phyloP scores from a whole-genome alignment of 2,113 vertebrate species.

The Lasiurus cinereus region DNA sequence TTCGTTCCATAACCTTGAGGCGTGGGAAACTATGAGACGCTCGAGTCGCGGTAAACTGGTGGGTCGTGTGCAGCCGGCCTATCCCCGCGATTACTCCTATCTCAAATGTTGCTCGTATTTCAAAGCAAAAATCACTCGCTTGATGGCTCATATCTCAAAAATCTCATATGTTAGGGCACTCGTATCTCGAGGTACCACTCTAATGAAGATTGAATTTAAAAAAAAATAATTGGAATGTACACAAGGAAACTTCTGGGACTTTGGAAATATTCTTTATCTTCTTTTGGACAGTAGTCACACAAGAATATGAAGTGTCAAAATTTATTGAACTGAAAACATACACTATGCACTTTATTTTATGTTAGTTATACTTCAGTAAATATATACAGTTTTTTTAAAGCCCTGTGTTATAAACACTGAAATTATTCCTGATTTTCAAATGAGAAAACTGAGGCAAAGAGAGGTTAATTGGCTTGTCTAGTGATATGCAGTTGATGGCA shows the following conservation, averaged over 20 bases:
- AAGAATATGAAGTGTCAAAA: background rate
- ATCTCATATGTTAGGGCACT: no score
- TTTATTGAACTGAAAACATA: background rate
- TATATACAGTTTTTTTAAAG: background rate
- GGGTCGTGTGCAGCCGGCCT: no score
- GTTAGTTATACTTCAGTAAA: background rate
- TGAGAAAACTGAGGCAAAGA: background rate
- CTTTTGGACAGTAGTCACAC: background rate
- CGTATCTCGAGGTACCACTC: no score
- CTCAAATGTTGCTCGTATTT: no score
- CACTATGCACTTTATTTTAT: background rate
- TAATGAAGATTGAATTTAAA: no score
- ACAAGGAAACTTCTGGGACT: background rate
- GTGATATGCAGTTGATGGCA: background rate
- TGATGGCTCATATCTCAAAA: no score
- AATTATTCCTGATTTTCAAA: background rate
- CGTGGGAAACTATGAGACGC: no score
- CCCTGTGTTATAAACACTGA: background rate
- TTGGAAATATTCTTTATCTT: background rate
- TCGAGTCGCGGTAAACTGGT: no score
- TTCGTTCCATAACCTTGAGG: no score
- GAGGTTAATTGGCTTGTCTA: background rate
- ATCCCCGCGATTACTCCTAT: no score
- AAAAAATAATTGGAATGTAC: background rate
- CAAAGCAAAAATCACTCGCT: no score